Base-by-base conservation (phyloP, 2,888 invertebrate species). In the Meiosimyza decipiens region DNA sequence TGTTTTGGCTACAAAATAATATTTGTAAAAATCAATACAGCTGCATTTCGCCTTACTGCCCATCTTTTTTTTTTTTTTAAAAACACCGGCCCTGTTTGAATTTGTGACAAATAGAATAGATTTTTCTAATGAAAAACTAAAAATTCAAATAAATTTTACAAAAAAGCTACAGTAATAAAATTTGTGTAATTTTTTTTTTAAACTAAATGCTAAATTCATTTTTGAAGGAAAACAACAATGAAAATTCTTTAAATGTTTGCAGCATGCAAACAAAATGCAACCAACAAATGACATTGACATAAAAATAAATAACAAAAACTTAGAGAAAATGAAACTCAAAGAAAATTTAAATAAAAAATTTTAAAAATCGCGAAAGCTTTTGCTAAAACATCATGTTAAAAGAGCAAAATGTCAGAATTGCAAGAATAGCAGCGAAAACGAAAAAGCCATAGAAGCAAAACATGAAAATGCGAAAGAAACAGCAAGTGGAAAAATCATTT, bases 251-350 rank as follows among this genome's bases (percentile, higher is more conserved):
- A 13, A 33, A 47, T 62, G 40, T 70, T 60, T 69, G 47, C 55
- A 49, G 40, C 47, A 47, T 47, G 28, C 51, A 50, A 65, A 47
- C 40, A 59, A 59, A 69, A 69, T 69, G 60, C 28, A 69, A 22
- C 59, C 59, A 59, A 16, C 22, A 51, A 51, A 60, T 40, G 66
- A 69, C 69, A 60, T 69, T 57, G 60, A 52, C 69, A 66, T 33
- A 22, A 64, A 50, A 64, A 64, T 47, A 12, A 40, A 62, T 6
- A 40, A 5, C 9, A 9, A 40, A 40, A 40, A 40, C 9, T 40
- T 2, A 40, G 40, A 40, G 9, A 40, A 40, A 40, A 6, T 6
- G 40, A 40, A 40, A 72, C 7, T 59, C 28, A 68, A 64, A 59
- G 59, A 51, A 18, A 64, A 57, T 47, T 22, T 71, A 18, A 47